Conservation (phyloP, 2,113 vertebrate genomes). For the Todiramphus chloris region DNA sequence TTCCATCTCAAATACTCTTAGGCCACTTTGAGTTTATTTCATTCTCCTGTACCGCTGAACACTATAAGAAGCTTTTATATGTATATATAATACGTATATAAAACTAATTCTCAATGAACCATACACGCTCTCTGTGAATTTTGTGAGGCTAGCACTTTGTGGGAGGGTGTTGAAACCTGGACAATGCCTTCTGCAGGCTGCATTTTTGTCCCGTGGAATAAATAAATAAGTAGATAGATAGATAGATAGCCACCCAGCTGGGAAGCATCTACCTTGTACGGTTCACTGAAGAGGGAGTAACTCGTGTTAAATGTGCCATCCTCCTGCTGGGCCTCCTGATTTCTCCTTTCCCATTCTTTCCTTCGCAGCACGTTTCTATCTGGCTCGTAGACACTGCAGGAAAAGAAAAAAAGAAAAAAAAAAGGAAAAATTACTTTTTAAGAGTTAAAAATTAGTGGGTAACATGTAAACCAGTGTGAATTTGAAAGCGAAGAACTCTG, state of each 20-base stretch:
- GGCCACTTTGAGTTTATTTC: background rate
- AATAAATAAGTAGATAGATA: constrained; percentile 21
- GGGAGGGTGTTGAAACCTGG: background rate
- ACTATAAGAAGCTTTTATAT: background rate
- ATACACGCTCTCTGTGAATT: background rate
- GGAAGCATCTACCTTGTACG: constrained; percentile 78
- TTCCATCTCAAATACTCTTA: background rate
- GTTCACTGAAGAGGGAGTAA: constrained; percentile 85
- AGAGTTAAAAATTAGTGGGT: constrained; percentile 34
- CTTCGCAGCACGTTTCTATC: constrained; percentile 80
- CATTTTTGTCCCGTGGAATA: background rate
- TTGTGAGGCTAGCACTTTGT: background rate
- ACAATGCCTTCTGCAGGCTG: background rate
- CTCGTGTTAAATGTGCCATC: constrained; percentile 68
- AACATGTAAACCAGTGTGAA: background rate
- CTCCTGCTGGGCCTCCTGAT: constrained; percentile 79
- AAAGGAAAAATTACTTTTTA: constrained; percentile 3
- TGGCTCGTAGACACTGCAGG: constrained; percentile 77
- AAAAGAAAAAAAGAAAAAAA: background rate
- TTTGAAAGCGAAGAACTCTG: constrained; percentile 4
- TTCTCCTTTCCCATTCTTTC: constrained; percentile 82
- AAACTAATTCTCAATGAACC: background rate
- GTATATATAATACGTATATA: background rate
- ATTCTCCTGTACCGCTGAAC: background rate
- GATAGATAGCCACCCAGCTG: background rate